phyloP scores from a whole-genome alignment of 2,113 vertebrate genomes.

The Phalacrocorax brasilianus region DNA sequence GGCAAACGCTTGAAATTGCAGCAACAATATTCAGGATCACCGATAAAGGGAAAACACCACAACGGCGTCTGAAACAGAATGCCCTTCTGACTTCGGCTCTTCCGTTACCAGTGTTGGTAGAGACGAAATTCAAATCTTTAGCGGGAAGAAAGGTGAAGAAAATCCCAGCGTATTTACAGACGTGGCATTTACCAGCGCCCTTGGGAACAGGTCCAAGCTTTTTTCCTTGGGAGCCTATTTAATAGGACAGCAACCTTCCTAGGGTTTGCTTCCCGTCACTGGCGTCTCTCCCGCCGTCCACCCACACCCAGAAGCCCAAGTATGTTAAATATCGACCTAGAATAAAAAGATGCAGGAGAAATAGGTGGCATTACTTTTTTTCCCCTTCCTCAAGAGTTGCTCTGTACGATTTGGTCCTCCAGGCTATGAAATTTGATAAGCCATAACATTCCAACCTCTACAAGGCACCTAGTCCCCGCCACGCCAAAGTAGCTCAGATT shows the following conservation, averaged over 20 bases:
- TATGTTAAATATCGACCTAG: background rate
- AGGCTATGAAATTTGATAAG: slow-evolving; percentile 16
- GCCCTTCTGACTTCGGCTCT: background rate
- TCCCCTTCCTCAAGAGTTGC: background rate
- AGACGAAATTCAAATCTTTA: background rate
- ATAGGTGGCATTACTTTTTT: background rate
- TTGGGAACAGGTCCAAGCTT: background rate
- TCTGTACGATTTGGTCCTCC: background rate
- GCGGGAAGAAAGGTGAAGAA: background rate
- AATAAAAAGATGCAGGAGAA: background rate
- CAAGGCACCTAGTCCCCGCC: background rate
- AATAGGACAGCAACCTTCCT: background rate
- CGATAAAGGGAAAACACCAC: background rate
- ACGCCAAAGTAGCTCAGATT: background rate
- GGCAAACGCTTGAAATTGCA: background rate
- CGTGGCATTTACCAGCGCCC: background rate
- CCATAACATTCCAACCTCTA: background rate
- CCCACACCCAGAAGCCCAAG: background rate
- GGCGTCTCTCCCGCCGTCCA: background rate
- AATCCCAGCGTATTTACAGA: background rate
- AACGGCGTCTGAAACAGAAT: background rate
- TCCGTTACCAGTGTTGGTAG: background rate
- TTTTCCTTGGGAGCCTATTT: background rate
- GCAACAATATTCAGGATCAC: background rate
- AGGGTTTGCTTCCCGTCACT: background rate